Percentiles rank a stretch among this genome's conserved stretches.
These are phyloP conservation scores for Ophthalmolycus amberensis DNA, from an alignment of 2,113 vertebrate genomes.

Conservation along the genomic window DNA sequence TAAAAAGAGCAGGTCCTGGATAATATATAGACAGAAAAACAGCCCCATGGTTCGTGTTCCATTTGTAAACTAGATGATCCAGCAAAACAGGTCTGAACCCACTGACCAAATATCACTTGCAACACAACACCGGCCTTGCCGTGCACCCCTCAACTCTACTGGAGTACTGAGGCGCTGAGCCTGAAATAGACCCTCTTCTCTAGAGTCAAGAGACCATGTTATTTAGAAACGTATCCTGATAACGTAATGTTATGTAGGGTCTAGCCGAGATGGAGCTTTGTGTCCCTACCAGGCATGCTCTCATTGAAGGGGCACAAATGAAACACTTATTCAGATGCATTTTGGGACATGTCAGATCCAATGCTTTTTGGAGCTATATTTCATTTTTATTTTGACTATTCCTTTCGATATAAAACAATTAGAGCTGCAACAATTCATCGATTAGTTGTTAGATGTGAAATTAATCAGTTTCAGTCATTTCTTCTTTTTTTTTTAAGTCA, in stretches of 20 bases:
- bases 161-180: conserved; percentile 50
- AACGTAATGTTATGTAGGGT: background rate
- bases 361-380: background rate
- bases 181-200: conserved; percentile 77
- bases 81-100: conserved; percentile 29
- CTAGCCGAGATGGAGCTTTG: background rate
- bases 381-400: too few species aligned
- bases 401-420: too few species aligned
- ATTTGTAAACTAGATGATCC: conserved; percentile 38
- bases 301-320: background rate
- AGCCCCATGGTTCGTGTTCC: background rate
- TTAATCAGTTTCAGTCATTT: too few species aligned
- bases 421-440: too few species aligned
- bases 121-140: conserved; percentile 64
- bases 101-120: conserved; percentile 64
- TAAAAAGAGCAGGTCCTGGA: conserved; percentile 36
- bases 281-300: background rate
- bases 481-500: too few species aligned
- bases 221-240: conserved; percentile 1
- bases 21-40: conserved; percentile 44
- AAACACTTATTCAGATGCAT: background rate
- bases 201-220: conserved; percentile 39
- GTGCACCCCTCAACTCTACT: conserved; percentile 21
- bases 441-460: too few species aligned
- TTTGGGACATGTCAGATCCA: background rate